These are phyloP conservation scores for Ernsta delagoae DNA, from an alignment of 2,888 invertebrate genomes.

Conservation along the genomic window DNA sequence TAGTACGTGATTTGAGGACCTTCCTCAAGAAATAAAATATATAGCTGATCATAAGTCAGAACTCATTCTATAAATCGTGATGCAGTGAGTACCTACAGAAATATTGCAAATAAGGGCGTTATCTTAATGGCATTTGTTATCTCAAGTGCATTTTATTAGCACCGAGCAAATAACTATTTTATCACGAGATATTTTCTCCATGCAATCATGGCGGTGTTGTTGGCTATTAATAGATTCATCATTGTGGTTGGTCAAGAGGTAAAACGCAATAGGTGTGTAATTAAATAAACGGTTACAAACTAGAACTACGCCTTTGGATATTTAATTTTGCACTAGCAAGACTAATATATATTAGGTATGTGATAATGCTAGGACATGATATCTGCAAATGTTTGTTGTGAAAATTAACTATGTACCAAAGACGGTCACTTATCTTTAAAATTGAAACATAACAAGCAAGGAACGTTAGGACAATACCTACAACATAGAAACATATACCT, in stretches of 20 bases:
- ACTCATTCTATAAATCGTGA: conserved; percentile 19
- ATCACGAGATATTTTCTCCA: conserved; percentile 21
- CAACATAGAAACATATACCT: too few relatives aligned
- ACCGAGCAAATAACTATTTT: conserved; percentile 11
- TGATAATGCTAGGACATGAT: too few relatives aligned
- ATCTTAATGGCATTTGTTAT: conserved; percentile 28
- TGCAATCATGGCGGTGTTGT: conserved; percentile 10
- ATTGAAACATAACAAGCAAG: too few relatives aligned
- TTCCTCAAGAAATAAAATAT: conserved; percentile 14
- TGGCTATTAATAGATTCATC: conserved; percentile 44
- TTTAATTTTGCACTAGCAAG: not conserved
- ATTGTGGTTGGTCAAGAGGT: conserved; percentile 39
- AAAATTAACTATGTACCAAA: too few relatives aligned
- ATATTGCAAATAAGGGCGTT: conserved; percentile 13
- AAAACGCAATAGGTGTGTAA: conserved; percentile 14
- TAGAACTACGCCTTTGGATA: not conserved
- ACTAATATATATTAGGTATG: too few relatives aligned
- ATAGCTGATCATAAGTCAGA: not conserved
- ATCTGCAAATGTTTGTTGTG: too few relatives aligned
- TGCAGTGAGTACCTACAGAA: not conserved
- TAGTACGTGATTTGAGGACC: conserved; percentile 27
- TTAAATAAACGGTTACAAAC: conserved; percentile 15
- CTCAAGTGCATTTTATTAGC: conserved; percentile 33
- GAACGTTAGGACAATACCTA: too few relatives aligned
- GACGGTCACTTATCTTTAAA: too few relatives aligned